Evolutionary conservation across 2,797 vertebrate species (phyloP), one percentile per base, ranked within the genome.

Genomic region (Falco novaeseelandiae): DNA sequence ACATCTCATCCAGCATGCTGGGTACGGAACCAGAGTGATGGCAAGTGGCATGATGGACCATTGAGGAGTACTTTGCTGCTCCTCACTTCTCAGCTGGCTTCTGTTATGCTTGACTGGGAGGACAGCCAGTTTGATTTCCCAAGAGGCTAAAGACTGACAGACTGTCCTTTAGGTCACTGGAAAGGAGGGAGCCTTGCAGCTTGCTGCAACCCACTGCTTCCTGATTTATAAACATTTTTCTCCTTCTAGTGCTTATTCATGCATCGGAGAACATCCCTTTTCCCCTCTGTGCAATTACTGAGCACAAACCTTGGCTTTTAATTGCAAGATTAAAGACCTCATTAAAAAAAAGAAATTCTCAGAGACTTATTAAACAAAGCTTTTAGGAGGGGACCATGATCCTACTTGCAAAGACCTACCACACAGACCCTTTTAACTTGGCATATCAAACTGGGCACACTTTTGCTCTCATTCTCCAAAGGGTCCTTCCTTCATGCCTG

Each of bases 1-100:
- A 7, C 0, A 3, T 66, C 49, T 19, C 11, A 5, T 3, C 20
- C 26, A n/a, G 59, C 1, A 1, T 2, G 17, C 52, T 12, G 38
- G 66, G 17, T 49, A 48, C 0, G 0, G 13, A 7, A 14, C 40
- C 30, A 36, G 30, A 34, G 26, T 26, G 19, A 61, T 1, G 8
- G 27, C 57, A 34, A 71, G 34, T 11, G 57, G 14, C 66, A 58
- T 4, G 22, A 58, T 30, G 48, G 63, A 66, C 27, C 49, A n/a
- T 36, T 40, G 30, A 9, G 21, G 65, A 81, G 38, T 42, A n/a
- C 14, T 22, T 44, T 2, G 0, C 26, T 79, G 40, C 40, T 86
- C 38, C 83, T 80, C 48, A 14, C 12, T 58, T 36, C 76, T 63
- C 76, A n/a, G 10, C 12, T 62, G 69, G 16, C 44, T 72, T 21